Evolutionary conservation across 2,113 vertebrate species (phyloP), one percentile per base, ranked within the genome.

Genomic region (Nothobranchius furzeri): DNA sequence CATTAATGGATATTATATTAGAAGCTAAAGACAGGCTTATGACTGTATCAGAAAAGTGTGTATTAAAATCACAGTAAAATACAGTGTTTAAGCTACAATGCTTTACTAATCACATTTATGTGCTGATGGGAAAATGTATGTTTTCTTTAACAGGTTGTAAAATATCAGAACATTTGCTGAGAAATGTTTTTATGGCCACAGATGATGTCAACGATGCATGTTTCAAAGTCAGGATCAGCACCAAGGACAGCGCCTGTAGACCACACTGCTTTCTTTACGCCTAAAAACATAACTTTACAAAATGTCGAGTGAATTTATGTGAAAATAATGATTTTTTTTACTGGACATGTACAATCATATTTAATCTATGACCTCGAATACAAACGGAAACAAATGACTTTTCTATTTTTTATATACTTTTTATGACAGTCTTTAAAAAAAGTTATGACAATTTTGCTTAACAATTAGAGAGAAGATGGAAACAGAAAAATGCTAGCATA

Each of bases 221-320:
- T 36, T 20, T 20, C 20, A 20, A 1, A 20, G 20, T 20, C 14
- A 10, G 9, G 46, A 10, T 63, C 61, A 70, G 72, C 53, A 67
- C 59, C 64, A 64, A 20, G 53, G 67, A 70, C 12, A 80, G 64
- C 17, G 2, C 53, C 9, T 42, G 2, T 20, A 36, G 47, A 4
- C 35, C 46, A 60, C 54, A 40, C 37, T 40, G 37, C 4, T 2
- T 40, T 3, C 7, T 2, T 40, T 40, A 30, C 30, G 4, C 30
- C 30, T 30, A 30, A 30, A 30, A 3, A 30, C 30, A 30, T 30
- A 3, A 3, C 30, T 30, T 30, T 30, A 30, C 30, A 30, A 30
- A 30, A 30, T 30, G 30, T 30, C 30, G 4, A 30, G 30, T 30
- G 4, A 30, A 30, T 30, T 30, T 30, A 7, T 20, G 20, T 20